phyloP scores from a whole-genome alignment of 2,888 invertebrate species.

The Leptarthrus brevirostris region DNA sequence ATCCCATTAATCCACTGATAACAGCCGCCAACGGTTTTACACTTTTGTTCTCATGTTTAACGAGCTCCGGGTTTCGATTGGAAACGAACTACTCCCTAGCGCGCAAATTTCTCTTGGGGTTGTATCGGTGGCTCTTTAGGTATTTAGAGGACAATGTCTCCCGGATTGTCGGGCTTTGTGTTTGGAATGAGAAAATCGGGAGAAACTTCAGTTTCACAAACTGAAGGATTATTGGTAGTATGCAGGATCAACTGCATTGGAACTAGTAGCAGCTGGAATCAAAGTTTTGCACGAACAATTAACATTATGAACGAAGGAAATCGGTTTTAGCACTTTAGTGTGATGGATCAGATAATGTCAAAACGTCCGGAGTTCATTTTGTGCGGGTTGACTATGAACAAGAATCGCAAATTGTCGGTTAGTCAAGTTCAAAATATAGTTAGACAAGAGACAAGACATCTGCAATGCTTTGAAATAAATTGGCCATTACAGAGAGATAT shows the following conservation, averaged over 20 bases:
- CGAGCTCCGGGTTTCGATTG: background rate
- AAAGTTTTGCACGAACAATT: conserved; percentile 9
- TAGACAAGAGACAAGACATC: too few relatives aligned
- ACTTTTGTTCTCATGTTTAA: conserved; percentile 28
- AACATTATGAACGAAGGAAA: conserved; percentile 16
- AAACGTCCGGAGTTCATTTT: too few relatives aligned
- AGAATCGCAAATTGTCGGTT: too few relatives aligned
- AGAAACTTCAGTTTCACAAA: background rate
- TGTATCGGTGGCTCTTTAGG: background rate
- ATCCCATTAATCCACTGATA: conserved; percentile 38
- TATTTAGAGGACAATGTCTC: background rate
- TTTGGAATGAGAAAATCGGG: background rate
- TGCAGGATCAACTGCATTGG: too few relatives aligned
- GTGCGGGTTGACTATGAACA: too few relatives aligned
- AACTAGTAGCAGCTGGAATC: background rate
- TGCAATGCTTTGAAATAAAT: too few relatives aligned
- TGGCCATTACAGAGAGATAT: too few relatives aligned
- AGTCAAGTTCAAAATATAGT: too few relatives aligned
- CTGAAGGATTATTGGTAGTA: too few relatives aligned
- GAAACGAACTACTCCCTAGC: background rate
- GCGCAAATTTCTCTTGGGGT: background rate
- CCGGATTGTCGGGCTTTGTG: background rate
- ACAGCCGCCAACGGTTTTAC: conserved; percentile 23
- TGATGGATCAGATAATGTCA: too few relatives aligned
- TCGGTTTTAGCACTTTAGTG: background rate